Evolutionary conservation across 2,113 vertebrate species (phyloP), one percentile per base, ranked within the genome.

Genomic region (Urocynchramus pylzowi): DNA sequence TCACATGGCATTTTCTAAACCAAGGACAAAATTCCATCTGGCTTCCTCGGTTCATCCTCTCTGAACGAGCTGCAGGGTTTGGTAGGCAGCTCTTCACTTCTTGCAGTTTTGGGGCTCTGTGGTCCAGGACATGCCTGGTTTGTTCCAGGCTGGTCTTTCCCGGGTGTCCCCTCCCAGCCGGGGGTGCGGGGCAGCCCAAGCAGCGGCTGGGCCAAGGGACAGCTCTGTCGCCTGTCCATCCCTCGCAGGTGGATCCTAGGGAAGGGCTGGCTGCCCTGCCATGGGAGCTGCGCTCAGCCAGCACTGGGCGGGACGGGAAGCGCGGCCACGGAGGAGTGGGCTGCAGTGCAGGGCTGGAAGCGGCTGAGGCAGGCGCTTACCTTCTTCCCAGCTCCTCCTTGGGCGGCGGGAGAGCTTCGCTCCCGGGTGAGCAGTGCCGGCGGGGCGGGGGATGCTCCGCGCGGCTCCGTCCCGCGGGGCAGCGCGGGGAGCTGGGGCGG

Each of bases 291-390:
- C 0, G 3, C 44, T 87, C 73, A 47, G 65, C 26, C 23, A 0
- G 3, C 31, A 2, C 85, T 63, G 93, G 95, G 95, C 83, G 95
- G 95, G 87, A 91, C 95, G 90, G 82, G 84, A 53, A 89, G 41
- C 1, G 31, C 39, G n/a, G 79, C 50, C 68, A 15, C 6, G 16
- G 60, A 56, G 78, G 65, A n/a, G 76, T 74, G 93, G 57, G 78
- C 78, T 12, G 10, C 35, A 74, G 50, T 4, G 12, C 52, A 23
- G 47, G 31, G 68, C 88, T 95, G 92, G 79, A 61, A 50, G 76
- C 16, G 2, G 67, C 86, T 31, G 89, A 35, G 86, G 42, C 89
- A 59, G 71, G 86, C 87, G 16, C 54, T 44, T 20, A 47, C 89
- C 52, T 90, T 61, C 71, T 28, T n/a, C 54, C 31, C 2, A 35